Conservation (phyloP, 30 jellyfish, hydroid and myxozoan genomes). For the Turritopsis rubra region DNA sequence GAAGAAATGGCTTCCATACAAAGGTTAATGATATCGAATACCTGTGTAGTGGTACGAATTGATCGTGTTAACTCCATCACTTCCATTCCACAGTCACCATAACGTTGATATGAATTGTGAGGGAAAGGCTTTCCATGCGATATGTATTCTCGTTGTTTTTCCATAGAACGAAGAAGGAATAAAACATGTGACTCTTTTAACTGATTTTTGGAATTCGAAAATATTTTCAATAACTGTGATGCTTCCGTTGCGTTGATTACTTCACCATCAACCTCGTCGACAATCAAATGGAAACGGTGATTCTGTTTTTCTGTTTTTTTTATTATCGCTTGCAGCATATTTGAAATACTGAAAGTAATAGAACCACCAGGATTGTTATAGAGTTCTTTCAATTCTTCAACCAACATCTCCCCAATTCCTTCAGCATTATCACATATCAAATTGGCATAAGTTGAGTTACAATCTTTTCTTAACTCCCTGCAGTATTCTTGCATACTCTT, state of each 20-base stretch:
- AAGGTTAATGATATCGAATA: background rate
- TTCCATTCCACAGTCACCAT: background rate
- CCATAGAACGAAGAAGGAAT: background rate
- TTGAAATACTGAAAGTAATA: background rate
- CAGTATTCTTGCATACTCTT: background rate
- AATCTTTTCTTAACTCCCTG: background rate
- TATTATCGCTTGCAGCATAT: background rate
- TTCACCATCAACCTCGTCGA: background rate
- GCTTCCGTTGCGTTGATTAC: background rate
- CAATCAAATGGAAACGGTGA: background rate
- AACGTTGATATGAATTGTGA: background rate
- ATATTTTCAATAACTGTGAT: background rate
- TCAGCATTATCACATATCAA: background rate
- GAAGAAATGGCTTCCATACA: background rate
- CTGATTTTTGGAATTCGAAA: background rate
- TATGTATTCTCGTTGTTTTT: background rate
- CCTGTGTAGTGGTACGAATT: background rate
- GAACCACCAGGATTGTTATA: background rate
- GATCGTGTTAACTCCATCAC: background rate
- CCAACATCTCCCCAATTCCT: background rate
- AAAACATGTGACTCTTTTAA: background rate
- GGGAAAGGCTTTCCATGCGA: background rate
- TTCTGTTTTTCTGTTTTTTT: background rate
- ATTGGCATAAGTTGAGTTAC: no score
- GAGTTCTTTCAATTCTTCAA: background rate